Percentiles rank a stretch among this genome's conserved stretches.
These are phyloP conservation scores for Portunus trituberculatus DNA, from an alignment of 1,140 invertebrate species.

Conservation along the genomic window DNA sequence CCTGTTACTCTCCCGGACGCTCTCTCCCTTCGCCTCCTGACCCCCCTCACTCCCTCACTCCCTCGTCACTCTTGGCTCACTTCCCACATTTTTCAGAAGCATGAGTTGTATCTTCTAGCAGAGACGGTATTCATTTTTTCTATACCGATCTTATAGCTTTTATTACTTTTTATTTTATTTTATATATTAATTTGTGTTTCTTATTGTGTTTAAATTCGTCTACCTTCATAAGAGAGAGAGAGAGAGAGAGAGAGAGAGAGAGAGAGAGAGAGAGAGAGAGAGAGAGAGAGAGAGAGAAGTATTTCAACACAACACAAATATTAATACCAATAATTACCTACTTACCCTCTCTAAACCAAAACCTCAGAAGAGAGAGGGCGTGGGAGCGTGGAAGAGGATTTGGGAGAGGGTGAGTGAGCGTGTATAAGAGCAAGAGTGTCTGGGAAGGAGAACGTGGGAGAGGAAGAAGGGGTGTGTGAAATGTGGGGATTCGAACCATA, in stretches of 20 bases:
- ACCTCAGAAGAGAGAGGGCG: not conserved
- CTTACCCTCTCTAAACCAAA: not conserved
- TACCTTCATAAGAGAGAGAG: not conserved
- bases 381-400: not conserved
- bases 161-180: not conserved
- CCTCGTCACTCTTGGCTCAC: not conserved
- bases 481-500: not conserved
- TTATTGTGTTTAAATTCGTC: not conserved
- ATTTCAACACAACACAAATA: not conserved
- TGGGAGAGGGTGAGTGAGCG: not conserved
- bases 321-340: not conserved
- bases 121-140: not conserved
- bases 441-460: not conserved
- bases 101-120: not conserved
- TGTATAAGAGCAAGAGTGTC: not conserved
- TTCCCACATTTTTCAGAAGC: not conserved
- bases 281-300: not conserved
- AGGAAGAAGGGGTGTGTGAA: not conserved
- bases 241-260: not conserved
- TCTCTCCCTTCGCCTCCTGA: not conserved
- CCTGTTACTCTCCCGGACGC: not conserved
- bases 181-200: not conserved
- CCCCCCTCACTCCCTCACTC: not conserved
- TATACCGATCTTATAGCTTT: not conserved
- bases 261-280: constrained; percentile 11